A percentile compares a stretch with the other conserved stretches of the same genome.
Evolutionary conservation across 2,797 vertebrate genomes (phyloP).

Genomic region (Phrynocephalus vlangalii): DNA sequence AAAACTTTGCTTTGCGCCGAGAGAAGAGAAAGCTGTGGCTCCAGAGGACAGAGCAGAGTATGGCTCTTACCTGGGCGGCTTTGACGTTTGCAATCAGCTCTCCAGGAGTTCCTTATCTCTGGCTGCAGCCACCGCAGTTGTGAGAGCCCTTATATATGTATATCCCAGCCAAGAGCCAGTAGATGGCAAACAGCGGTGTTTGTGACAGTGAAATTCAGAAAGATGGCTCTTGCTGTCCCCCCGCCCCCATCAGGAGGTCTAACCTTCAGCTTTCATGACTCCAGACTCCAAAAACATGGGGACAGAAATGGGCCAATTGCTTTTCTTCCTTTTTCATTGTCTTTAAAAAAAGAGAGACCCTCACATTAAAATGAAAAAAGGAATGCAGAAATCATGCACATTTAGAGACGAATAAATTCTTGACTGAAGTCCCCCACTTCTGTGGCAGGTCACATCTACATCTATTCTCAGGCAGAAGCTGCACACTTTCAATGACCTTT

Average conservation of each 20-base stretch:
- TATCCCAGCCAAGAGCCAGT: rapidly evolving
- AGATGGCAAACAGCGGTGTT: conserved; percentile 21
- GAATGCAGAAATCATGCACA: too few relatives aligned
- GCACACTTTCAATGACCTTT: too few relatives aligned
- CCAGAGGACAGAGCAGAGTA: not conserved
- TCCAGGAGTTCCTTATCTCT: not conserved
- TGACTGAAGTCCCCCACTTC: too few relatives aligned
- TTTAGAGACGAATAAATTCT: too few relatives aligned
- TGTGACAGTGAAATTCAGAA: conserved; percentile 3
- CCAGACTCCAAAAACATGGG: too few relatives aligned
- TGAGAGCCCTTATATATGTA: conserved; percentile 53
- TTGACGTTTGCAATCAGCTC: not conserved
- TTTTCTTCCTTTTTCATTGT: too few relatives aligned
- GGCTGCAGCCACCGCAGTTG: not conserved
- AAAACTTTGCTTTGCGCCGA: not conserved
- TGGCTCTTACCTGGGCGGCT: conserved; percentile 63
- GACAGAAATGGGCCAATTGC: too few relatives aligned
- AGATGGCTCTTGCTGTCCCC: not conserved
- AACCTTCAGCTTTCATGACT: not conserved
- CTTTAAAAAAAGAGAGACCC: too few relatives aligned
- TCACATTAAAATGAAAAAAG: too few relatives aligned
- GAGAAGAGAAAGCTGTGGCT: not conserved
- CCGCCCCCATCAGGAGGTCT: not conserved
- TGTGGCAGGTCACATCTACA: too few relatives aligned
- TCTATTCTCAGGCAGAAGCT: too few relatives aligned